Evolutionary conservation across 1,140 invertebrate species (phyloP).

Genomic region (Drosophila lacteicornis): DNA sequence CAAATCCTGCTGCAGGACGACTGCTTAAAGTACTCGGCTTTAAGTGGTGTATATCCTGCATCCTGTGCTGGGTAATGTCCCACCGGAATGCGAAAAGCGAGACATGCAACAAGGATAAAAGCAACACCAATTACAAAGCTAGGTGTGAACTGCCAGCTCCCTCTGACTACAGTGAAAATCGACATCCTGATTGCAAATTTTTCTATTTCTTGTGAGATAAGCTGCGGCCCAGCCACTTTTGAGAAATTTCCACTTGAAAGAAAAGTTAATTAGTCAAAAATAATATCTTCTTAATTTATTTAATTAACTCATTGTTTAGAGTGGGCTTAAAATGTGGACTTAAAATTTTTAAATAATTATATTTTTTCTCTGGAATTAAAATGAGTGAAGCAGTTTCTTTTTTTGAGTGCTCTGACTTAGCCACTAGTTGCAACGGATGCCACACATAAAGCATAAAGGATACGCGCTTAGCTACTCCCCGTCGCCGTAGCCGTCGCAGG

Average conservation of each 20-base stretch:
- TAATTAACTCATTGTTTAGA: too few relatives aligned
- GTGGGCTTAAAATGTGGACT: rapidly evolving
- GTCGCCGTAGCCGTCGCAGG: slow-evolving; percentile 10
- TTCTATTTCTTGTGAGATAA: slow-evolving; percentile 25
- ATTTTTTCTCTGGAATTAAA: background rate
- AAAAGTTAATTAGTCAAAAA: background rate
- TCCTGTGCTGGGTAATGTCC: slow-evolving; percentile 59
- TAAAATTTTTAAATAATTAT: background rate
- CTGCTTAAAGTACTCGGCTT: slow-evolving; percentile 68
- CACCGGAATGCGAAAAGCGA: slow-evolving; percentile 68
- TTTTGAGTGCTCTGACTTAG: slow-evolving; percentile 16
- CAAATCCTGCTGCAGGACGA: slow-evolving; percentile 63
- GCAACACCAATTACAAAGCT: slow-evolving; percentile 70
- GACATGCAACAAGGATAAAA: slow-evolving; percentile 55
- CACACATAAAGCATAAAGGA: slow-evolving; percentile 76
- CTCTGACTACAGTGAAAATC: background rate
- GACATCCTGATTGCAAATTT: slow-evolving; percentile 41
- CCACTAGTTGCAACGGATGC: slow-evolving; percentile 61
- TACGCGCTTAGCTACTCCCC: slow-evolving; percentile 43
- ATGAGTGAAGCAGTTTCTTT: background rate
- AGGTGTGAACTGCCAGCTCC: slow-evolving; percentile 57
- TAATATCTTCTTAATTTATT: too few relatives aligned
- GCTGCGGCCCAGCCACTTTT: slow-evolving; percentile 3
- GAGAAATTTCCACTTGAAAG: background rate
- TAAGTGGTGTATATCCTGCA: slow-evolving; percentile 78